Percentiles rank a stretch among this genome's conserved stretches.
These are phyloP conservation scores for Linurgus olivaceus DNA, from an alignment of 2,797 vertebrate species.

Conservation along the genomic window DNA sequence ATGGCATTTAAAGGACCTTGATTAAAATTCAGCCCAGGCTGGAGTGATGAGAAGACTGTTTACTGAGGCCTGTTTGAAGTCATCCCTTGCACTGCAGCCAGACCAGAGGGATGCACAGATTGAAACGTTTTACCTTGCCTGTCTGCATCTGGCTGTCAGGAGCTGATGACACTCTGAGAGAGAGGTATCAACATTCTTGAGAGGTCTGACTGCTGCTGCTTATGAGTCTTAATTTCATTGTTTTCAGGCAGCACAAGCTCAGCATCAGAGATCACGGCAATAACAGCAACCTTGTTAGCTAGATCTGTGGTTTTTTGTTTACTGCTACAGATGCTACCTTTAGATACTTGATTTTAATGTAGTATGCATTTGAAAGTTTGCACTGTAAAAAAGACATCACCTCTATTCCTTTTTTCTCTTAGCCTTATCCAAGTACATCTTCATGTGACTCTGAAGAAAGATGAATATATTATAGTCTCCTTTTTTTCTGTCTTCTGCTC, in stretches of 20 bases:
- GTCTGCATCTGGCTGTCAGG: slow-evolving; percentile 35
- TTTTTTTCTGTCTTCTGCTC: not conserved
- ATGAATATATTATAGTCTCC: not conserved
- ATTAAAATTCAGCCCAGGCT: slow-evolving; percentile 78
- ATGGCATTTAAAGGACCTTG: slow-evolving; percentile 81
- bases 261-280: not conserved
- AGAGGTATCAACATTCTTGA: slow-evolving; percentile 43
- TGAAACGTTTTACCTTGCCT: slow-evolving; percentile 64
- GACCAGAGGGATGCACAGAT: slow-evolving; percentile 51
- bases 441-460: not conserved
- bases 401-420: slow-evolving; percentile 8
- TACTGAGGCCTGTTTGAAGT: slow-evolving; percentile 69
- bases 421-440: not conserved
- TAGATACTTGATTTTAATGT: not conserved
- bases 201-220: not conserved
- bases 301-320: not conserved
- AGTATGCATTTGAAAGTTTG: not conserved
- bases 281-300: not conserved
- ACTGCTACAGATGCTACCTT: not conserved
- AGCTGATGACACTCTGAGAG: slow-evolving; percentile 45
- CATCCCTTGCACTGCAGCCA: not conserved
- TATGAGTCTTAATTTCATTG: slow-evolving; percentile 39
- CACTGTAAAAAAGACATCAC: not conserved
- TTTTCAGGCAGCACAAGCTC: not conserved
- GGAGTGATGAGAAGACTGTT: slow-evolving; percentile 68